A percentile compares a stretch with the other conserved stretches of the same genome.
phyloP scores from a whole-genome alignment of 2,113 vertebrate genomes.

The Zosterops pallidus region DNA sequence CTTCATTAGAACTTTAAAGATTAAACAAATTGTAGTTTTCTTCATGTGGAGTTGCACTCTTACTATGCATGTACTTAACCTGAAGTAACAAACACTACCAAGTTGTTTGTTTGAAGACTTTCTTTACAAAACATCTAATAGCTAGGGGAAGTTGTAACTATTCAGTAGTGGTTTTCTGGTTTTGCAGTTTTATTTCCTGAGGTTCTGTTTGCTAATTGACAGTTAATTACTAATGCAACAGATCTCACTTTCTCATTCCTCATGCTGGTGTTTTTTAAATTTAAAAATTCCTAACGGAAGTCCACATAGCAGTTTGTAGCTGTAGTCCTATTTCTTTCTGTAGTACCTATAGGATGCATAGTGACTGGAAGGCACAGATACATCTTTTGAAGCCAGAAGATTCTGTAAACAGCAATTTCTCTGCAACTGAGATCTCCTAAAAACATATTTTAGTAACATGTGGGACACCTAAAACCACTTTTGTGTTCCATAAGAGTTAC shows the following conservation, averaged over 20 bases:
- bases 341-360: background rate
- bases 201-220: background rate
- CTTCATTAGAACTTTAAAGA: background rate
- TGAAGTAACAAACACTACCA: background rate
- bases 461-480: background rate
- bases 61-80: slow-evolving; percentile 23
- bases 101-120: background rate
- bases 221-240: background rate
- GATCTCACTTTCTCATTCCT: background rate
- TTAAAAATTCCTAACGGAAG: background rate
- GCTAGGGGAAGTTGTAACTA: background rate
- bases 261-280: background rate
- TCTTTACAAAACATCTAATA: background rate
- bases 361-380: background rate
- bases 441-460: accelerated
- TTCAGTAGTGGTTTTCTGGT: background rate
- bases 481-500: background rate
- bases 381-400: background rate
- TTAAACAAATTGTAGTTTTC: background rate
- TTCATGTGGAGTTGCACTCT: background rate
- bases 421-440: background rate
- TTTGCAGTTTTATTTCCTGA: background rate
- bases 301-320: background rate
- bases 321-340: background rate
- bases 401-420: background rate